phyloP scores from a whole-genome alignment of 2,113 vertebrate species.

The Mustela nigripes region DNA sequence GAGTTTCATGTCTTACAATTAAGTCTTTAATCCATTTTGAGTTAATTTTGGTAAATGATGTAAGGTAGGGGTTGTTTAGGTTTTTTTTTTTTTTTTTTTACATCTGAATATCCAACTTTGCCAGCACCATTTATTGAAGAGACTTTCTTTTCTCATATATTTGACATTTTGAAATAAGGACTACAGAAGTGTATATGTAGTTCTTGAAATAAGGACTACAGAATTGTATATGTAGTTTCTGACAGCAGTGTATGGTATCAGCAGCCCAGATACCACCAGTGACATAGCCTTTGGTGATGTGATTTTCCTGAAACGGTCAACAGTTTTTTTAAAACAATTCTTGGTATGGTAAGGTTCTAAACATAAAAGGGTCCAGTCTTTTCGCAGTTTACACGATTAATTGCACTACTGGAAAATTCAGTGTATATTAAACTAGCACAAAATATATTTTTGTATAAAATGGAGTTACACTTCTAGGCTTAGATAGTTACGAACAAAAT shows the following conservation, averaged over 20 bases:
- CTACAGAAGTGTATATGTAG: not conserved
- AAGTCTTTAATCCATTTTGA: not conserved
- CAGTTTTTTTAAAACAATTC: not conserved
- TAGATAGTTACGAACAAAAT: conserved; percentile 11
- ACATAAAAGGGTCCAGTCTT: not conserved
- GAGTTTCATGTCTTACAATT: not conserved
- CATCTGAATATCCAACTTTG: not conserved
- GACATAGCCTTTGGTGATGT: not conserved
- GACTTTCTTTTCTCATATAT: not conserved
- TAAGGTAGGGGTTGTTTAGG: not conserved
- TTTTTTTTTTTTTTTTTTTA: not conserved
- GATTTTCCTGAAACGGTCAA: conserved; percentile 27
- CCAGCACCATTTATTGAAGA: not conserved
- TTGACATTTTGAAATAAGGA: conserved; percentile 10
- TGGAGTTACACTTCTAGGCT: conserved; percentile 44
- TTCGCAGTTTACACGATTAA: not conserved
- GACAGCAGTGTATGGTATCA: not conserved
- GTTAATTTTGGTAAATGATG: not conserved
- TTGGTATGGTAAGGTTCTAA: not conserved
- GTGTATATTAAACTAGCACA: conserved; percentile 24
- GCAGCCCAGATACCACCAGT: not conserved
- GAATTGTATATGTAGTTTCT: not conserved
- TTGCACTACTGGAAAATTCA: not conserved
- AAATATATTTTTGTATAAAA: conserved; percentile 21
- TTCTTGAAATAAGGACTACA: not conserved